Conservation (phyloP, 2,113 vertebrate species). For the Lamprotornis superbus region DNA sequence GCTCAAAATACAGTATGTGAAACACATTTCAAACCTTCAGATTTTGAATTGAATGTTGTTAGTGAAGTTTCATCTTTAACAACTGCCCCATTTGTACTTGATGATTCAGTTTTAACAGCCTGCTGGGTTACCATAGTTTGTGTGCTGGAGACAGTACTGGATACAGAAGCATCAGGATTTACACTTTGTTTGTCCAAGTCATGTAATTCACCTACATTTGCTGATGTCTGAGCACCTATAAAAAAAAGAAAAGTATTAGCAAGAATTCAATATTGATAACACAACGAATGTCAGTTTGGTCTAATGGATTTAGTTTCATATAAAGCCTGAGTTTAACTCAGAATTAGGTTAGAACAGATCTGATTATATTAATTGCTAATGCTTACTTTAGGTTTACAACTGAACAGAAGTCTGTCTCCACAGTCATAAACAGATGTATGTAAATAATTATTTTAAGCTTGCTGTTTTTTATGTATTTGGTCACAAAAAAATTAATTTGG, state of each 20-base stretch:
- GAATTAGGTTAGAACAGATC: not conserved
- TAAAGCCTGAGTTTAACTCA: not conserved
- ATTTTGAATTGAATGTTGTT: constrained; percentile 77
- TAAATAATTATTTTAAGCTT: not conserved
- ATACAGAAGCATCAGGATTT: constrained; percentile 71
- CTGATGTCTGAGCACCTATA: constrained; percentile 73
- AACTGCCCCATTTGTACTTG: constrained; percentile 79
- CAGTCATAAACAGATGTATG: not conserved
- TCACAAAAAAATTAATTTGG: not conserved
- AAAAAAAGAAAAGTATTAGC: constrained; percentile 29
- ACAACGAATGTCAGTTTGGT: not conserved
- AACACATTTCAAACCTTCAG: constrained; percentile 80
- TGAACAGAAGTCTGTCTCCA: not conserved
- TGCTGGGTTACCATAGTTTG: constrained; percentile 78
- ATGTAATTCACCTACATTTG: constrained; percentile 74
- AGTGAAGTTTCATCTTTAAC: constrained; percentile 82
- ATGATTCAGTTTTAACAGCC: constrained; percentile 80
- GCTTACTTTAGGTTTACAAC: not conserved
- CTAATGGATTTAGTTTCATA: not conserved
- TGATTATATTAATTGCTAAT: not conserved
- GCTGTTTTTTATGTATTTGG: not conserved
- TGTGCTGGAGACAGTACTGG: constrained; percentile 71
- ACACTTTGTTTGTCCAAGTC: constrained; percentile 75
- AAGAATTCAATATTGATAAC: not conserved
- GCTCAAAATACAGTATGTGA: constrained; percentile 77